Base-by-base conservation (phyloP, 2,797 vertebrate genomes). In the Mycteria americana region DNA sequence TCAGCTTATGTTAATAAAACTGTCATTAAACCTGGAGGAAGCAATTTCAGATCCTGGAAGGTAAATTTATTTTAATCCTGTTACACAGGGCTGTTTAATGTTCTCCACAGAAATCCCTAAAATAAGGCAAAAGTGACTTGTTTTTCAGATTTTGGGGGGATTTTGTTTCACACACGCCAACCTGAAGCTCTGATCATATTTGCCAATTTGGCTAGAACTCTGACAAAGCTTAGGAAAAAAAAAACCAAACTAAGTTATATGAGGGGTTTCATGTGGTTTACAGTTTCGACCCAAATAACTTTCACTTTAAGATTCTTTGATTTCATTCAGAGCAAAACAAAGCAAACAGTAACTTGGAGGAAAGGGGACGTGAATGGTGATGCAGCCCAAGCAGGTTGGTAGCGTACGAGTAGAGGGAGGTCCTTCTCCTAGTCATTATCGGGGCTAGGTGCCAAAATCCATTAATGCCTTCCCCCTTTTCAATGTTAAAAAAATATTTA, bases 1-100 rank as follows among this genome's bases (percentile, higher is more conserved):
- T 82, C 35, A n/a, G 43, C 3, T 97, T 95, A 96, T 94, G 94
- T 84, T 96, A 96, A 96, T 96, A 96, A 95, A 96, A 94, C 65
- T 90, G 70, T 69, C 85, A 84, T 96, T 96, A 92, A 94, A 91
- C 73, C 63, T 2, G 1, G 39, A 88, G 69, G 91, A 95, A 97
- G 62, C 84, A 60, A 91, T 81, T 92, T 95, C 82, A 95, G 76
- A 80, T 43, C 31, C 95, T 97, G 74, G 51, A 92, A 94, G 82
- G 89, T 86, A 90, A 93, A 69, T 84, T 92, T 91, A 69, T 68
- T 96, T 95, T 95, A 97, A 96, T 95, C 92, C 85, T 95, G 63
- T 97, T 94, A 92, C 54, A 82, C 45, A 59, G 63, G 13, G 19
- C 13, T 78, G 59, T 91, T 94, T 88, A 89, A 95, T 86, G 33